Percentiles rank a stretch among this genome's conserved stretches.
These are phyloP conservation scores for Conistra vaccinii DNA, from an alignment of 2,888 invertebrate species.

Conservation along the genomic window DNA sequence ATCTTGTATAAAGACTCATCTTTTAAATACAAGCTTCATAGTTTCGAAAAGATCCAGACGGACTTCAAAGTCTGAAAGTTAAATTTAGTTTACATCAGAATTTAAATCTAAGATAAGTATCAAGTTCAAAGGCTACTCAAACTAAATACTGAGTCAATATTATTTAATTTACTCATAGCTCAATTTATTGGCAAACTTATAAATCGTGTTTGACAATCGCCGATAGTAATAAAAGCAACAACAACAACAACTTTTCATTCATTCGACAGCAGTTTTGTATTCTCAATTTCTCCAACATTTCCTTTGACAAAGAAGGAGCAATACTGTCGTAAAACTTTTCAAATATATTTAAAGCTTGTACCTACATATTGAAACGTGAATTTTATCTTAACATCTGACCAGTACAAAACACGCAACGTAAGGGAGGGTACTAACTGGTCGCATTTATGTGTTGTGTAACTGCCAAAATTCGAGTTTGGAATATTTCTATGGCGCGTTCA, in stretches of 20 bases:
- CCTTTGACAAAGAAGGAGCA: constrained; percentile 44
- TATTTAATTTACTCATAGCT: constrained; percentile 25
- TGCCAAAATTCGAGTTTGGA: constrained; percentile 10
- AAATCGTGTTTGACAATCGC: constrained; percentile 33
- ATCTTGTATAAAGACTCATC: constrained; percentile 5
- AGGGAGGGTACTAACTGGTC: constrained; percentile 16
- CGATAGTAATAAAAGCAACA: constrained; percentile 32
- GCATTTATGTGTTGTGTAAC: constrained; percentile 14
- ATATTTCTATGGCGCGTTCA: constrained; percentile 3
- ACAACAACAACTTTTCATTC: constrained; percentile 53
- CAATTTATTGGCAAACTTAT: constrained; percentile 30
- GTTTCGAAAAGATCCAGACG: constrained; percentile 21
- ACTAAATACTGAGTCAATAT: constrained; percentile 30
- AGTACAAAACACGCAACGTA: constrained; percentile 25
- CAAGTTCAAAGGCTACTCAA: constrained; percentile 22
- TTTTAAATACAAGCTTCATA: constrained; percentile 2
- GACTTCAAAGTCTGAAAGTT: constrained; percentile 18
- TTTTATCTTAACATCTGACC: constrained; percentile 55
- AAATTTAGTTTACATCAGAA: constrained; percentile 14
- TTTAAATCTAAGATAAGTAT: constrained; percentile 18
- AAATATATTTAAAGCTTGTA: constrained; percentile 60
- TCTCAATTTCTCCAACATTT: constrained; percentile 48
- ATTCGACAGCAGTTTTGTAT: constrained; percentile 42
- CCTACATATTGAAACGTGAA: constrained; percentile 44
- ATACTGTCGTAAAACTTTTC: constrained; percentile 54